Base-by-base conservation (phyloP, 1,140 invertebrate genomes). In the Polypedilum pembai region DNA sequence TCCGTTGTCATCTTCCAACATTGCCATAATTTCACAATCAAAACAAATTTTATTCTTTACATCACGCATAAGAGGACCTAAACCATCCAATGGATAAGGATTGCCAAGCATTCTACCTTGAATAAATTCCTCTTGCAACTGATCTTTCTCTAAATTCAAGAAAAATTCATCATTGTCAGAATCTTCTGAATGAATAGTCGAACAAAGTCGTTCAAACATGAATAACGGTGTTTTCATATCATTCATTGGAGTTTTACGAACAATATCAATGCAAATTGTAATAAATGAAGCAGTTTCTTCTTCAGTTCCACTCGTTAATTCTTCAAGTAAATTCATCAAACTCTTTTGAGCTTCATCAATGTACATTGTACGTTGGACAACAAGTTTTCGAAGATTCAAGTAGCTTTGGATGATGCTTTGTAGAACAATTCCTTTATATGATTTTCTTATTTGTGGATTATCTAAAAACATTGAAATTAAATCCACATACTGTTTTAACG, bases 11-110 rank as follows among this genome's bases (percentile, higher is more conserved):
- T 99, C 96, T 82, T 99, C 96, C 0, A 98, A 82, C 17, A 99
- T 83, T 1, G 96, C 96, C 0, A 99, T 94, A 63, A 99, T 84
- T 80, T 99, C 97, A 83, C 96, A 99, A 84, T 99, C 97, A 78
- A 93, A 92, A 80, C 95, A 98, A 76, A 98, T 97, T 83, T 98
- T 98, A 82, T 99, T 99, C 82, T 99, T 99, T 0, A 99, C 93
- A 80, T 99, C 96, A 63, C 97, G 86, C 97, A 99, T 99, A 0
- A 98, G 84, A 0, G 97, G 96, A 1, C 97, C 96, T 77, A 99
- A 87, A 12, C 96, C 96, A 18, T 92, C 89, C 80, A 94, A 96
- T 72, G 93, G 96, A 83, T 99, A 98, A 0, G 96, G 96, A 86
- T 99, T 99, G 41, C 96, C 96, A 75, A 98, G 85, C 96, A 99